Conservation (phyloP, 2,113 vertebrate genomes). For the Lophotis ruficrista region DNA sequence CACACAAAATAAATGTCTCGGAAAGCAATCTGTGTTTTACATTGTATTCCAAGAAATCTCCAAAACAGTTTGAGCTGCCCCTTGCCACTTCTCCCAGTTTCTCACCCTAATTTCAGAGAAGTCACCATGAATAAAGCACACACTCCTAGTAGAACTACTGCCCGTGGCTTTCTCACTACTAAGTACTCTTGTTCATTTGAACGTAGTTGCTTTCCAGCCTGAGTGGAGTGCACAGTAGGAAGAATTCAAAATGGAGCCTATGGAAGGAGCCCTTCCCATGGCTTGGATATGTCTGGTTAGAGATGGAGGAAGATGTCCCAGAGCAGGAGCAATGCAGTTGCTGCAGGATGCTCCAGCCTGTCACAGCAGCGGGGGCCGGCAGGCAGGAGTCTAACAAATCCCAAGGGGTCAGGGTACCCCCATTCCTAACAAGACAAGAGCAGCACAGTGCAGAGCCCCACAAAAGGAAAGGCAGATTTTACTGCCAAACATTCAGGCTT, state of each 20-base stretch:
- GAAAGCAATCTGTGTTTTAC: not conserved
- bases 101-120: not conserved
- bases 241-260: not conserved
- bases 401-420: not conserved
- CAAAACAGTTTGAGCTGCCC: not conserved
- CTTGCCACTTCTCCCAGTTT: not conserved
- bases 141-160: not conserved
- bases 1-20: not conserved
- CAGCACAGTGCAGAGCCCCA: not conserved
- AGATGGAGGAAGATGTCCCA: not conserved
- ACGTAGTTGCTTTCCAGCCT: not conserved
- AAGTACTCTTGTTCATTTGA: not conserved
- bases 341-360: not conserved
- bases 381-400: not conserved
- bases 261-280: not conserved
- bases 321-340: not conserved
- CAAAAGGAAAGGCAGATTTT: not conserved
- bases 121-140: not conserved
- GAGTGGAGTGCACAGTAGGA: not conserved
- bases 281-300: not conserved
- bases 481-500: not conserved
- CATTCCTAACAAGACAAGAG: not conserved
- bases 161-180: accelerated
- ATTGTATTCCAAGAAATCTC: not conserved
- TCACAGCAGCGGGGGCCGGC: not conserved